Evolutionary conservation across 2,113 vertebrate genomes (phyloP), one percentile per base, ranked within the genome.

Genomic region (Podarcis muralis): DNA sequence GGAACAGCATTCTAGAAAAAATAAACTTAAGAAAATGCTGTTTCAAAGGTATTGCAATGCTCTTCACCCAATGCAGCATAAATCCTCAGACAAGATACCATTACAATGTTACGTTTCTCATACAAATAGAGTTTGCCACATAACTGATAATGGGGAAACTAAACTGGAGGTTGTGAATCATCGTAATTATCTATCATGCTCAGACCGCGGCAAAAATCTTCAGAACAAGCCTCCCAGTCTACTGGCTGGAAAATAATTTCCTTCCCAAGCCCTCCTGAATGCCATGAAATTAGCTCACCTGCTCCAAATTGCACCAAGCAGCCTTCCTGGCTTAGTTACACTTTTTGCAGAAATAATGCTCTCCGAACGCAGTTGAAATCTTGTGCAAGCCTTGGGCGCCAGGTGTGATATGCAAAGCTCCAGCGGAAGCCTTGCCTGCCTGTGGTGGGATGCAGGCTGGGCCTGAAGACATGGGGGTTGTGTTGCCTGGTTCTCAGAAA

Each of bases 301-400:
- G 62, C 68, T 9, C 82, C 79, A 85, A 88, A 37, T 4, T 78
- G 83, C 89, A 74, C 81, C 91, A 81, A 5, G 68, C 87, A 71
- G 72, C 5, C 1, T 62, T 84, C 71, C 53, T 85, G 43, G 84
- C 74, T 81, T 84, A 20, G 59, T 65, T 86, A 90, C 81, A 72
- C 18, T 86, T 91, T 83, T 90, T 94, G 88, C 87, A 88, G 91
- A 89, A 93, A 74, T 84, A 77, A 6, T 88, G 85, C 86, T 92
- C 86, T 4, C 75, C 84, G 76, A 88, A 90, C 77, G 32, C 81
- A 91, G 74, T 86, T 13, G 30, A 32, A 53, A 7, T 72, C 82
- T 71, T 2, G 3, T 11, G 16, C 1, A 23, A 22, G 43, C 57
- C 0, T 30, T 15, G 12, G 9, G 12, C 15, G 4, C 65, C 40